phyloP scores from a whole-genome alignment of 1,140 invertebrate species.

The Lepidostoma basale region DNA sequence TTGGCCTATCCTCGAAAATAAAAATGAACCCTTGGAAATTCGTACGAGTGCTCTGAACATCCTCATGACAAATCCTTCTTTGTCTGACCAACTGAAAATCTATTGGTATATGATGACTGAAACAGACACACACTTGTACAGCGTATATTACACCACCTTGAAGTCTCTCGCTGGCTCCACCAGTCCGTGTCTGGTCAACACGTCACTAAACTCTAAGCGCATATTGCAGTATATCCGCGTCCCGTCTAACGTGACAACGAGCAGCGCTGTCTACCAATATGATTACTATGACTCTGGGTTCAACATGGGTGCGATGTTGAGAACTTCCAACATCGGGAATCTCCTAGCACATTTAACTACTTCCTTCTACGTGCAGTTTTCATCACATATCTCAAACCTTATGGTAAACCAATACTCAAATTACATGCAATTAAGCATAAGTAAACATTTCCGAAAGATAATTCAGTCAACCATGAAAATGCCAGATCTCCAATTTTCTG shows the following conservation, averaged over 20 bases:
- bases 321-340: conserved; percentile 25
- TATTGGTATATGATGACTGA: conserved; percentile 55
- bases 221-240: conserved; percentile 25
- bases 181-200: conserved; percentile 51
- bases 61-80: conserved; percentile 51
- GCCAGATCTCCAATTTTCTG: not conserved
- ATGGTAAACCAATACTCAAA: conserved; percentile 28
- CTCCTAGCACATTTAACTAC: conserved; percentile 3
- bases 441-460: conserved; percentile 28
- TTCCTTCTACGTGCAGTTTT: conserved; percentile 27
- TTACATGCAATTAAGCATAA: conserved; percentile 36
- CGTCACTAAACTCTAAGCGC: conserved; percentile 38
- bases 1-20: conserved; percentile 55
- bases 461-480: conserved; percentile 5
- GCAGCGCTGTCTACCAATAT: conserved; percentile 33
- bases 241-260: conserved; percentile 44
- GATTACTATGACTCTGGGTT: conserved; percentile 49
- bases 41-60: conserved; percentile 52
- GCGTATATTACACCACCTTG: conserved; percentile 55
- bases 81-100: conserved; percentile 51
- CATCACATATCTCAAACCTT: conserved; percentile 31
- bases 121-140: conserved; percentile 53
- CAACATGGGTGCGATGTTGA: conserved; percentile 46
- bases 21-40: conserved; percentile 48
- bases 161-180: conserved; percentile 50